Conservation (phyloP, 2,888 invertebrate genomes). For the Luperina nickerlii region DNA sequence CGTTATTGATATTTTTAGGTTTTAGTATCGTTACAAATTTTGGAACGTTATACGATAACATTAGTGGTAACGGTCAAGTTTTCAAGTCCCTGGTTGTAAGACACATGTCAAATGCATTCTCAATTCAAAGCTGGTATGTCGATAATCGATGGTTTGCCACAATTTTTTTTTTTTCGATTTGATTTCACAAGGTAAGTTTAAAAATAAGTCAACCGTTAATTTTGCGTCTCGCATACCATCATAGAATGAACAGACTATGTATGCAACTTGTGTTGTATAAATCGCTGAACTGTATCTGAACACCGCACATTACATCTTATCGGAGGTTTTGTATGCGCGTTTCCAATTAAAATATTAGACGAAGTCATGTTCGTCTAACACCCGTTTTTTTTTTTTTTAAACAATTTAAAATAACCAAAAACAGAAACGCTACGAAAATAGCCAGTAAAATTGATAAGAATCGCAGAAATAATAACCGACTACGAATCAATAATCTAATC, state of each 20-base stretch:
- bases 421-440: not conserved
- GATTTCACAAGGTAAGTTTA: not conserved
- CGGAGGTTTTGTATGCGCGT: not conserved
- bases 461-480: not conserved
- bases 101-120: conserved; percentile 1
- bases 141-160: not conserved
- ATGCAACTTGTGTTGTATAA: not conserved
- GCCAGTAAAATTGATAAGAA: conserved; percentile 6
- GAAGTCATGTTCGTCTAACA: not conserved
- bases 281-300: not conserved
- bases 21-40: too few relatives aligned
- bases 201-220: not conserved
- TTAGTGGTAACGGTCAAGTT: too few relatives aligned
- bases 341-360: not conserved
- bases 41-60: too few relatives aligned
- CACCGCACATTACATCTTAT: conserved; percentile 5
- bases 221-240: conserved; percentile 1
- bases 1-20: too few relatives aligned
- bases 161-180: not conserved
- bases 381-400: not conserved
- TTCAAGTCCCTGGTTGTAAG: not conserved
- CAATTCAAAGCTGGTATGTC: not conserved
- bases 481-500: too few relatives aligned
- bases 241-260: not conserved
- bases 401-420: not conserved